Evolutionary conservation across 92 coral and sea anemone genomes (phyloP), one percentile per base, ranked within the genome.

Genomic region (Siderastrea siderea): DNA sequence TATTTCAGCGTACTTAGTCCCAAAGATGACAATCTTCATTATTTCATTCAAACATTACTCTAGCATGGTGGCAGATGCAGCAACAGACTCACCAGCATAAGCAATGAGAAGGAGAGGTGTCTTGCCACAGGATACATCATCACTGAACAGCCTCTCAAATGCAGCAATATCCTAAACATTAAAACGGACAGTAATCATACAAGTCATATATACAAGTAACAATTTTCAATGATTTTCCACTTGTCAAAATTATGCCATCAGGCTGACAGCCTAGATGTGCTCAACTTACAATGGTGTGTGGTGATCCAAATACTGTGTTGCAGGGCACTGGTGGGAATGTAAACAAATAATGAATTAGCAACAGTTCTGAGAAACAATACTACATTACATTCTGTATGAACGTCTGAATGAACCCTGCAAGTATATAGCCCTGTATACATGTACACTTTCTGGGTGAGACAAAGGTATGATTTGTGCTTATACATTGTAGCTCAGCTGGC

Each of bases 71-170:
- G 76, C 65, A 3, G 14, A 12, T 10, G 15, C 38, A 48, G 49
- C 9, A 13, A 26, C 2, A 44, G n/a, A 81, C 98, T 76, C 71
- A 98, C 99, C 99, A 50, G 99, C 99, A 92, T 98, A 91, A 14
- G 99, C 96, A 44, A 98, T 93, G 15, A 98, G 89, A 49, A 98
- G 94, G 12, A 98, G 89, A 1, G 99, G 99, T 16, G 99, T 98
- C 84, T 98, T 98, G 47, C 99, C 99, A 79, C 99, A 98, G 2
- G 99, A 96, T 52, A 98, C 96, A 72, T 98, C 99, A 62, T 98
- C 99, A 91, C 94, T 96, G 65, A 98, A 93, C 54, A 98, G 92
- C 16, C 99, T 92, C 86, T 98, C 99, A 92, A 98, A 98, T 3
- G 99, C 99, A 74, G 99, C 98, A 77, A 95, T 92, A 81, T 98